These are phyloP conservation scores for Chaenodraco wilsoni DNA, from an alignment of 2,797 vertebrate genomes.

Conservation along the genomic window DNA sequence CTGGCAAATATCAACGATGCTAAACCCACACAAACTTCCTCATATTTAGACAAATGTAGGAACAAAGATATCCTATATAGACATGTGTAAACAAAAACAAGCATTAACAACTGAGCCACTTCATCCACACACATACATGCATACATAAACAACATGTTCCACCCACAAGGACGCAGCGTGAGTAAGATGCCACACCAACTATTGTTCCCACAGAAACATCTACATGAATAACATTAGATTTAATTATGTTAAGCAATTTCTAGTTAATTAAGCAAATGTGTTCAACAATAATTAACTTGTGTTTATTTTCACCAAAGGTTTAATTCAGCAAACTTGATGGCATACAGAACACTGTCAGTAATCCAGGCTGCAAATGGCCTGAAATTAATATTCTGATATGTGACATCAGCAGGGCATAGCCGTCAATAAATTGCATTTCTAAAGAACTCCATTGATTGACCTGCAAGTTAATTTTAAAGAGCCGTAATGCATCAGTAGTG, in stretches of 20 bases:
- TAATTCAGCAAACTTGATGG: conserved; percentile 29
- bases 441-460: conserved; percentile 27
- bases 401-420: conserved; percentile 26
- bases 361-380: conserved; percentile 42
- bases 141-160: conserved; percentile 35
- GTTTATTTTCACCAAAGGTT: conserved; percentile 24
- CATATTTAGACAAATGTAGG: conserved; percentile 6
- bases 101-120: background rate
- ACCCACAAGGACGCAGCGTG: conserved; percentile 32
- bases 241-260: conserved; percentile 39
- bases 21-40: conserved; percentile 41
- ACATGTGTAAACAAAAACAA: conserved; percentile 10
- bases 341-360: conserved; percentile 12
- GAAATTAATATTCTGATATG: conserved; percentile 37
- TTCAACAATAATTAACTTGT: conserved; percentile 36
- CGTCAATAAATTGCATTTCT: conserved; percentile 31
- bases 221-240: conserved; percentile 26
- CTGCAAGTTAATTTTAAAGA: conserved; percentile 20
- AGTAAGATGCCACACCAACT: conserved; percentile 8
- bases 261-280: conserved; percentile 44
- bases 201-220: conserved; percentile 31
- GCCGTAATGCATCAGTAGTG: conserved; percentile 14
- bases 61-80: background rate
- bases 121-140: conserved; percentile 26
- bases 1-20: conserved; percentile 31